Evolutionary conservation across 2,797 vertebrate genomes (phyloP).

Genomic region (Esox lucius): DNA sequence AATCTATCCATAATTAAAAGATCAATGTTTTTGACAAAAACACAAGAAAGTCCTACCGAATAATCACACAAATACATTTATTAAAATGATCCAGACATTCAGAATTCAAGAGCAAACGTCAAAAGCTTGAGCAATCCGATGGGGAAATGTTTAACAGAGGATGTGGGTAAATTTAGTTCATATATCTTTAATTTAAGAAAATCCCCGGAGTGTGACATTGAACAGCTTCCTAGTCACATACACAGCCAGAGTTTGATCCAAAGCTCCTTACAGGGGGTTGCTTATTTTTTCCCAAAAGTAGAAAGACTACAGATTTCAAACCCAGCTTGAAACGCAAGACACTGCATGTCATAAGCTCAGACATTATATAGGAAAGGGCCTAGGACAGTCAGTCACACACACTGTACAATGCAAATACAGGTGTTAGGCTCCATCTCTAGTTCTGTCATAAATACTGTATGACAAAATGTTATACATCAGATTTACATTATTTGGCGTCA

Average conservation of each 20-base stretch:
- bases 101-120: constrained; percentile 33
- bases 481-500: too few relatives aligned
- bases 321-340: constrained; percentile 30
- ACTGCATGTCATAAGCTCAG: constrained; percentile 35
- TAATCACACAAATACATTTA: constrained; percentile 39
- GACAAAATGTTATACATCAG: too few relatives aligned
- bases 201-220: constrained; percentile 5
- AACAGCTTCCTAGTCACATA: constrained; percentile 10
- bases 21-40: background rate
- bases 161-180: background rate
- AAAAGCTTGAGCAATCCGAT: constrained; percentile 36
- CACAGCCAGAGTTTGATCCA: constrained; percentile 55
- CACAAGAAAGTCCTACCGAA: constrained; percentile 12
- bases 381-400: background rate
- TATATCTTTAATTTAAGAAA: constrained; percentile 13
- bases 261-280: constrained; percentile 62
- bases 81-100: constrained; percentile 32
- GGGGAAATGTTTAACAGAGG: constrained; percentile 18
- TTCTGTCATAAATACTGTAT: background rate
- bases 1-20: background rate
- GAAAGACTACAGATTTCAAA: constrained; percentile 41
- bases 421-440: background rate
- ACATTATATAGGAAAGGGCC: background rate
- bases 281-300: constrained; percentile 53
- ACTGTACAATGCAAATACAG: background rate